Evolutionary conservation across 2,797 vertebrate species (phyloP), one percentile per base, ranked within the genome.

Genomic region (Mus caroli): DNA sequence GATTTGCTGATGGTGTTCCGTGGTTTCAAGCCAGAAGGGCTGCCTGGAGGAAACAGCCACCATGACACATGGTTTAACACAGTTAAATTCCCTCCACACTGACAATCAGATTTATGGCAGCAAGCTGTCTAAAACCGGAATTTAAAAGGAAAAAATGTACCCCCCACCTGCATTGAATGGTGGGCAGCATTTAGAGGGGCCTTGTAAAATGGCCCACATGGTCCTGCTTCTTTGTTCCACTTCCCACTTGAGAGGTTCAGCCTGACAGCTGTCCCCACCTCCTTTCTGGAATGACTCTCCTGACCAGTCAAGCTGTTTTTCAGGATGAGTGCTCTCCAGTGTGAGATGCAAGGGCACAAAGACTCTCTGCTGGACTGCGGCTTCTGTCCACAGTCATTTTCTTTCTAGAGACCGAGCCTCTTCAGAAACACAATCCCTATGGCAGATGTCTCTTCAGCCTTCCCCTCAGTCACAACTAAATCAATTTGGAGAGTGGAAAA

Each of bases 331-430:
- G 90, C 91, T 96, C 88, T 96, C 92, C 62, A 96, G 89, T 58
- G 71, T 91, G 88, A 88, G 92, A 96, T 89, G 96, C 93, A 96
- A 97, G 96, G 93, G 90, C 85, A 78, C 76, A 89, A 91, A 78
- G 60, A 94, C 92, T 95, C 94, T 92, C 82, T 22, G 87, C 93
- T 88, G 80, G 84, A 93, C 40, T 22, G 88, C 62, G 26, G 88
- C 62, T 92, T 96, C 94, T 97, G 86, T 92, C 90, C 83, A 73
- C 2, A 93, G 88, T 52, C 64, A 91, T 96, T 94, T 96, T 97
- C 96, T 84, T 93, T 78, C 67, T 90, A 40, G 54, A 96, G 86
- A 87, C 31, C 87, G 79, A 96, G 90, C 71, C 89, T 97, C 92
- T 97, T 96, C 86, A 96, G 94, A 95, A 94, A 95, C 40, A 60